phyloP scores from a whole-genome alignment of 2,888 invertebrate species.

The Melanophora roralis region DNA sequence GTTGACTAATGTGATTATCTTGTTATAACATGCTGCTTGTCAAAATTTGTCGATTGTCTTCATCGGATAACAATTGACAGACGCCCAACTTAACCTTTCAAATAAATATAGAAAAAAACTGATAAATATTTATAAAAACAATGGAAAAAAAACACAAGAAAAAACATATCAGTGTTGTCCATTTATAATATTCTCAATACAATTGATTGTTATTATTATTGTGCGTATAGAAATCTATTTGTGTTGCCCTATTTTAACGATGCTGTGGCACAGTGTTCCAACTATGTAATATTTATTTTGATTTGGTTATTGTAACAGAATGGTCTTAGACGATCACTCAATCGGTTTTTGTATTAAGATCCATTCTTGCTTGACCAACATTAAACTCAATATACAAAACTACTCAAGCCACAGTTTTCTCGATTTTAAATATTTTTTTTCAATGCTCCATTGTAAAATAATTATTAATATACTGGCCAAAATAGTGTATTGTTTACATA shows the following conservation, averaged over 20 bases:
- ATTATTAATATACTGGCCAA: too few relatives aligned
- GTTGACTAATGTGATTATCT: constrained; percentile 75
- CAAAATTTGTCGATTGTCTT: constrained; percentile 69
- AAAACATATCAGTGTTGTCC: constrained; percentile 26
- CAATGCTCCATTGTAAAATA: too few relatives aligned
- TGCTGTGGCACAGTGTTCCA: constrained; percentile 56
- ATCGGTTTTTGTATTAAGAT: too few relatives aligned
- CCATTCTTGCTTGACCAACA: too few relatives aligned
- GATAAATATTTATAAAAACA: constrained; percentile 29
- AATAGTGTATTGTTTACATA: too few relatives aligned
- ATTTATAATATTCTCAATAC: constrained; percentile 36
- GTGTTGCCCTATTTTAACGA: constrained; percentile 14
- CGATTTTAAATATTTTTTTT: too few relatives aligned
- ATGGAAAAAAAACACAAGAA: neutral
- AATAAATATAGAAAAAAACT: constrained; percentile 23
- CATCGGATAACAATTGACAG: constrained; percentile 65
- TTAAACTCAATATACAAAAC: too few relatives aligned
- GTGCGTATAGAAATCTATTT: constrained; percentile 64
- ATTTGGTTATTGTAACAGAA: too few relatives aligned
- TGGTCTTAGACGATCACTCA: too few relatives aligned
- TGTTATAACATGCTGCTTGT: constrained; percentile 72
- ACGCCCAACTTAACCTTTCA: constrained; percentile 58
- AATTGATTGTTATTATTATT: constrained; percentile 54
- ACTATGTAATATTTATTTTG: too few relatives aligned
- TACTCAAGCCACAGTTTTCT: too few relatives aligned